Base-by-base conservation (phyloP, 2,113 vertebrate genomes). In the Bungarus multicinctus region DNA sequence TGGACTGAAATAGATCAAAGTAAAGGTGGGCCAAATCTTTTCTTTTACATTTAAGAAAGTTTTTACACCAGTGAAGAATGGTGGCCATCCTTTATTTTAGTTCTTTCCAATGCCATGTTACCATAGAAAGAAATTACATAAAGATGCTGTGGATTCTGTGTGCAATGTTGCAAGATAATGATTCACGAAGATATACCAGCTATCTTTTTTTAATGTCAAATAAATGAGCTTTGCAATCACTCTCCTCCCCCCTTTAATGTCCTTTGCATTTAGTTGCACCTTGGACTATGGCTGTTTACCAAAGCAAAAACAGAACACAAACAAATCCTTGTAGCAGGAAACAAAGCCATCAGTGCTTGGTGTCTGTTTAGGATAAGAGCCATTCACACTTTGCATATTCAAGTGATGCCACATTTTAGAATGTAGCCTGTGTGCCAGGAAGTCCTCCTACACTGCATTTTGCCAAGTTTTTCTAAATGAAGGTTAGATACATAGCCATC, bases 391-490 rank as follows among this genome's bases (percentile, higher is more conserved):
- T 18, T 81, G 69, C 69, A 43, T 81, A 81, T 43, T 81, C 34
- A 22, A 81, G 74, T 9, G 34, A 81, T 81, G 74, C 18, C 69
- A 81, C 18, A 95, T 92, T 92, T 94, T 94, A 74, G 91, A 95
- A 95, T 57, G 10, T 94, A 94, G 93, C 88, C 87, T 55, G 39
- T 69, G 53, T 74, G 55, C 91, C 92, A 91, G 90, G 91, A 94
- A 93, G 34, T 34, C 20, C 74, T 43, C 34, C 74, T 1, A 22
- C 74, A 43, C 0, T 25, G 88, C 20, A 57, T 12, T 39, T 55
- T 25, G n/a, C 5, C 86, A 92, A 96, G 69, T 92, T 0, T 12
- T 87, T 96, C 94, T 96, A 94, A 96, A 96, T 96, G 94, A 94
- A 95, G 81, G 90, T 92, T 93, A 94, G 93, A 93, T 93, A 64